Conservation (phyloP, 2,888 invertebrate species). For the Coelopa pilipes region DNA sequence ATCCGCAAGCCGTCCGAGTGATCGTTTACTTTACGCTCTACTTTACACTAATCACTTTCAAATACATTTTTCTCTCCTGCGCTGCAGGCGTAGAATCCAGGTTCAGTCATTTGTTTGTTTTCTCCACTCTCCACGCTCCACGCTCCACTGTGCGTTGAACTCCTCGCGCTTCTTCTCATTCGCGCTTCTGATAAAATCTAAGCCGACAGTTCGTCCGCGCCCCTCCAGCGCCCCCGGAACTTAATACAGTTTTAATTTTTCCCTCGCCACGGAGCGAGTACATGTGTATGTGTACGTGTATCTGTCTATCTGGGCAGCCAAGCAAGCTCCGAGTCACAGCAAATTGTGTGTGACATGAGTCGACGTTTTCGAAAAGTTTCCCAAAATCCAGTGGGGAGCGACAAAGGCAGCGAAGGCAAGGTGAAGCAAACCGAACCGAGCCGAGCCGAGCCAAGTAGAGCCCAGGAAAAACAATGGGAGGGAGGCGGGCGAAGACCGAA, state of each 20-base stretch:
- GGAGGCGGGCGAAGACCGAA: not conserved
- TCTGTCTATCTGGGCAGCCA: no score
- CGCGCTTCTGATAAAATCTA: not conserved
- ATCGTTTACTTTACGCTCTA: no score
- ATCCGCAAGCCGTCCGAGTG: no score
- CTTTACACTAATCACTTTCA: no score
- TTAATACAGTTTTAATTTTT: conserved; percentile 8
- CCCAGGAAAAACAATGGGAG: no score
- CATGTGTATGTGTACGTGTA: no score
- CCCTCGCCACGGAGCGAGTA: not conserved
- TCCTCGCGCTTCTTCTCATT: not conserved
- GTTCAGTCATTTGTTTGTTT: conserved; percentile 1
- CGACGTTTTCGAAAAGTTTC: not conserved
- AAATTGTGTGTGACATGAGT: conserved; percentile 11
- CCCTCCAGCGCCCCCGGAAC: not conserved
- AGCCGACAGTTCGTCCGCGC: not conserved
- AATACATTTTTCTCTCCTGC: not conserved
- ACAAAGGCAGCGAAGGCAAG: no score
- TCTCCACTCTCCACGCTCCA: not conserved
- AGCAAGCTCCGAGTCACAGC: not conserved
- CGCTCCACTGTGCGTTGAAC: not conserved
- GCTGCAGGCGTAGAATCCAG: not conserved
- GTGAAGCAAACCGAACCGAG: no score
- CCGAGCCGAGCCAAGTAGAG: no score
- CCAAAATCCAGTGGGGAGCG: no score